Percentiles rank a stretch among this genome's conserved stretches.
These are phyloP conservation scores for Sakesphorus luctuosus DNA, from an alignment of 2,113 vertebrate genomes.

Conservation along the genomic window DNA sequence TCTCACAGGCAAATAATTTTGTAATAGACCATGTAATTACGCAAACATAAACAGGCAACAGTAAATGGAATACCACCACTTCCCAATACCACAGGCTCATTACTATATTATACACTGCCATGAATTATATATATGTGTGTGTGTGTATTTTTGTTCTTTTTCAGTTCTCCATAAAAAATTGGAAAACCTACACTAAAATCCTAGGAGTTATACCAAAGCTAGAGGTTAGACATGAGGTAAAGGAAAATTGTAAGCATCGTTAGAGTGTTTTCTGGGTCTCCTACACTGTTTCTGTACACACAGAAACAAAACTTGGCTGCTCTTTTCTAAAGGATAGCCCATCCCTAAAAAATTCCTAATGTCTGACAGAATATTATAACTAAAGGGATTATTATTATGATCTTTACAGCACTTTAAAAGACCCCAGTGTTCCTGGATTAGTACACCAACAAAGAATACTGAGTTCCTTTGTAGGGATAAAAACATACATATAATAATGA, in stretches of 20 bases:
- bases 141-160: neutral
- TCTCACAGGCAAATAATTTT: neutral
- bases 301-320: neutral
- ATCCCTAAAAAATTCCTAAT: neutral
- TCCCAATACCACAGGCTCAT: neutral
- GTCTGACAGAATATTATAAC: neutral
- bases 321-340: neutral
- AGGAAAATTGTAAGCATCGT: accelerated
- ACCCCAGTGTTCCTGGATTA: neutral
- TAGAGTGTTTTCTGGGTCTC: neutral
- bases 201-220: neutral
- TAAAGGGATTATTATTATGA: neutral
- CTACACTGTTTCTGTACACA: neutral
- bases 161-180: neutral
- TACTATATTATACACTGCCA: neutral
- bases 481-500: neutral
- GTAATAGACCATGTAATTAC: neutral
- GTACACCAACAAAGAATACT: neutral
- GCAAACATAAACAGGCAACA: neutral
- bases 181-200: neutral
- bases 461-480: neutral
- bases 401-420: neutral
- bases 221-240: neutral
- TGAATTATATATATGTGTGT: neutral
- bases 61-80: neutral